These are phyloP conservation scores for Stercorarius parasiticus DNA, from an alignment of 2,113 vertebrate genomes.

Conservation along the genomic window DNA sequence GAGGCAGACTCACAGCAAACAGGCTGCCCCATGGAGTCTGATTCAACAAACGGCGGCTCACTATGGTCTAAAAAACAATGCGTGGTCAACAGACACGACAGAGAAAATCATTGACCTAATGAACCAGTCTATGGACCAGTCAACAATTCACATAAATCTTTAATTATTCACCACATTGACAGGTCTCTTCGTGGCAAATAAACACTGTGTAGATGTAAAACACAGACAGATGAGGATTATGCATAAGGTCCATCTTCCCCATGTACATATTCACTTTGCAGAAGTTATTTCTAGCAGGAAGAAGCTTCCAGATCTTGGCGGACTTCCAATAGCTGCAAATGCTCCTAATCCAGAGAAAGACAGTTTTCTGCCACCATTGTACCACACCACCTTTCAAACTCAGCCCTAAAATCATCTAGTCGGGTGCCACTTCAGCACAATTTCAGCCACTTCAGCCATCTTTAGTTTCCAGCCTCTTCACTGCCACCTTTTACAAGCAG, in stretches of 20 bases:
- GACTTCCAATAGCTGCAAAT: not conserved
- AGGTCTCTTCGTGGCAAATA: not conserved
- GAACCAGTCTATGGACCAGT: not conserved
- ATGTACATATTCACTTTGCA: not conserved
- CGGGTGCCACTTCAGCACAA: not conserved
- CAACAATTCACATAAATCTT: not conserved
- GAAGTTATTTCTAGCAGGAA: not conserved
- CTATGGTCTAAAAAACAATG: accelerated
- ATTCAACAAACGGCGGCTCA: not conserved
- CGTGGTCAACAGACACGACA: not conserved
- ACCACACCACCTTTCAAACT: not conserved
- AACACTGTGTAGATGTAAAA: not conserved
- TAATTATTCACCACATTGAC: not conserved
- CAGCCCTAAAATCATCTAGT: not conserved
- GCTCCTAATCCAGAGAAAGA: not conserved
- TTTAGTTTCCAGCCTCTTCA: not conserved
- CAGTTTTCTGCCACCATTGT: not conserved
- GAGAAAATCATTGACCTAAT: not conserved
- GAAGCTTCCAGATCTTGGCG: not conserved
- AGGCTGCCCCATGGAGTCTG: not conserved
- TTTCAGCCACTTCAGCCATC: not conserved
- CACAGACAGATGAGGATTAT: accelerated
- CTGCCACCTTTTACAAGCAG: not conserved
- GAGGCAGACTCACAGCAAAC: not conserved
- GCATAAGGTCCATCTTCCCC: not conserved